phyloP scores from a whole-genome alignment of 2,797 vertebrate genomes.

The Anguilla anguilla region DNA sequence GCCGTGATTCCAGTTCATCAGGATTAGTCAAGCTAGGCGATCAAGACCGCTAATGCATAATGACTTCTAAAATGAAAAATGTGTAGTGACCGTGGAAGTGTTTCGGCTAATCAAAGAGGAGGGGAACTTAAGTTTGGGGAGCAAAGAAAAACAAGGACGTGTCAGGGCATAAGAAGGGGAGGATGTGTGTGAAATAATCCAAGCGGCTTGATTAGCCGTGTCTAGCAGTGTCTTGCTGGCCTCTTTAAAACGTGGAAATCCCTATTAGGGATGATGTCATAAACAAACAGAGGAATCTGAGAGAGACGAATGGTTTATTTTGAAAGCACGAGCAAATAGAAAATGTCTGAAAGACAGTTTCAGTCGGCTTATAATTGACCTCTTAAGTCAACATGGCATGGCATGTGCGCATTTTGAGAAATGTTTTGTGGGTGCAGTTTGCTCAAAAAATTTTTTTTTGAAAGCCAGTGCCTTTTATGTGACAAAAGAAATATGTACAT shows the following conservation, averaged over 20 bases:
- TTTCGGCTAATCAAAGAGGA: constrained; percentile 99
- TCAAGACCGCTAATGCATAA: constrained; percentile 99
- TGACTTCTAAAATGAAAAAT: constrained; percentile 99
- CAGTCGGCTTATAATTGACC: constrained; percentile 4
- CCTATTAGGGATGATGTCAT: constrained; percentile 65
- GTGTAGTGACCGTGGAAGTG: constrained; percentile 99
- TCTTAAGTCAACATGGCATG: neutral
- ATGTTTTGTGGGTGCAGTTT: neutral
- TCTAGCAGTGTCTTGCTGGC: constrained; percentile 87
- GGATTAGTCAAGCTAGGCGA: constrained; percentile 99
- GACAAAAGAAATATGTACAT: neutral
- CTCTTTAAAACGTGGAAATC: constrained; percentile 77
- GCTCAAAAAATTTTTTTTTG: neutral
- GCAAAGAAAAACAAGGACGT: constrained; percentile 99
- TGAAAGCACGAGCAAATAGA: constrained; percentile 58
- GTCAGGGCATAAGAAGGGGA: constrained; percentile 92
- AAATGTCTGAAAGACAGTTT: neutral
- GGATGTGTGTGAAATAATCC: constrained; percentile 98
- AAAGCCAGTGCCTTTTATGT: constrained; percentile 3
- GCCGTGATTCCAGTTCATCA: constrained; percentile 99
- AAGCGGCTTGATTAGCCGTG: constrained; percentile 94
- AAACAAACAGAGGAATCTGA: constrained; percentile 14
- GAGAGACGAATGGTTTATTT: constrained; percentile 53
- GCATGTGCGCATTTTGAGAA: neutral
- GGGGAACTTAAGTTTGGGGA: constrained; percentile 89